Base-by-base conservation (phyloP, 2,888 invertebrate species). In the Liodrosophila aerea region DNA sequence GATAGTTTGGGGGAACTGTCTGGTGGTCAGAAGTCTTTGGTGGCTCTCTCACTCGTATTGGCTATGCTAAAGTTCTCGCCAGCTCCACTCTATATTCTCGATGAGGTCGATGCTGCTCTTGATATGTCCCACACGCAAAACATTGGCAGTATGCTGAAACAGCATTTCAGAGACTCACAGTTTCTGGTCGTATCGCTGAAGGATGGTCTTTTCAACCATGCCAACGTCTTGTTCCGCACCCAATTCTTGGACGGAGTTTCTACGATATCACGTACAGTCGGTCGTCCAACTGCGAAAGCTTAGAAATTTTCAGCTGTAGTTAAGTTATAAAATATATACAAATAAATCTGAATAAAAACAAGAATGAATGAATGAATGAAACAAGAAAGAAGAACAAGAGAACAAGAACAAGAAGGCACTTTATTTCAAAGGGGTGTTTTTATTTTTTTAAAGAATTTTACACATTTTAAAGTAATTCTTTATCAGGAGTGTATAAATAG, bases 141-240 rank as follows among this genome's bases (percentile, higher is more conserved):
- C 91, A 99, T 99, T 86, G 99, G 99, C 2, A 93, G 93, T 77
- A 98, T 99, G 97, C 92, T 99, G 43, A 95, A 95, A 87, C 92
- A 92, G 9, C 97, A 98, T 90, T 98, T 98, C 88, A 94, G 93
- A 72, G 94, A 94, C 87, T 97, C 98, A 0, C 94, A 99, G 94
- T 99, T 99, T 90, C 96, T 99, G 76, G 95, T 99, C 66, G 99
- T 99, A 1, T 99, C 99, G 0, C 92, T 99, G 40, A 99, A 99
- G 88, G 98, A 99, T 90, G 99, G 99, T 22, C 99, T 99, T 97
- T 99, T 99, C 91, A 98, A 96, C 91, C 98, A 99, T 91, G 99
- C 99, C 0, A 99, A 99, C 91, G 98, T 99, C 16, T 90, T 99
- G 52, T 99, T 97, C 91, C 94, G 96, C 52, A 99, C 99, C 0